Evolutionary conservation across 2,797 vertebrate genomes (phyloP).

Genomic region (Carcharodon carcharias): DNA sequence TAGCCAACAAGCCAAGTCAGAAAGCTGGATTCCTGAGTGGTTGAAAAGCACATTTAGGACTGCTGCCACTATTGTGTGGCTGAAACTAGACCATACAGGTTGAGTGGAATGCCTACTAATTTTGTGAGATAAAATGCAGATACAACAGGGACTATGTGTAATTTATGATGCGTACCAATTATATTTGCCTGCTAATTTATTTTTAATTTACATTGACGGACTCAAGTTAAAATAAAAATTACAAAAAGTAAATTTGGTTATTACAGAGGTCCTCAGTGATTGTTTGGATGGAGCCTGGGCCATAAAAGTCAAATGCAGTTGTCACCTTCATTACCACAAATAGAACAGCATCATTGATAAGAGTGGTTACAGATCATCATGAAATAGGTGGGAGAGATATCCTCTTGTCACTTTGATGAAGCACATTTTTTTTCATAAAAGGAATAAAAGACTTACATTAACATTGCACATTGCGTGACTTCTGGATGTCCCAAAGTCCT

Average conservation of each 20-base stretch:
- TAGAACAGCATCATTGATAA: neutral
- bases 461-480: neutral
- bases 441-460: neutral
- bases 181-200: no score
- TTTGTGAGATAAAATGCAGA: no score
- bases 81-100: no score
- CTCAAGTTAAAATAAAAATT: no score
- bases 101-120: no score
- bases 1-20: no score
- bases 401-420: neutral
- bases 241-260: neutral
- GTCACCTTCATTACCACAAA: neutral
- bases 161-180: no score
- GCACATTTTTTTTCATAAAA: neutral
- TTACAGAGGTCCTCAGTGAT: neutral
- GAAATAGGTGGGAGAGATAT: neutral
- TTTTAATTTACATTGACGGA: no score
- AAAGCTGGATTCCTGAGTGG: no score
- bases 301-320: neutral
- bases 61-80: no score
- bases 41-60: no score
- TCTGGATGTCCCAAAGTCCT: neutral
- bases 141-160: no score
- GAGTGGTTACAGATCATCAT: neutral
- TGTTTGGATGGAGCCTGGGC: neutral